Evolutionary conservation across 2,797 vertebrate genomes (phyloP).

Genomic region (Dipus sagitta): DNA sequence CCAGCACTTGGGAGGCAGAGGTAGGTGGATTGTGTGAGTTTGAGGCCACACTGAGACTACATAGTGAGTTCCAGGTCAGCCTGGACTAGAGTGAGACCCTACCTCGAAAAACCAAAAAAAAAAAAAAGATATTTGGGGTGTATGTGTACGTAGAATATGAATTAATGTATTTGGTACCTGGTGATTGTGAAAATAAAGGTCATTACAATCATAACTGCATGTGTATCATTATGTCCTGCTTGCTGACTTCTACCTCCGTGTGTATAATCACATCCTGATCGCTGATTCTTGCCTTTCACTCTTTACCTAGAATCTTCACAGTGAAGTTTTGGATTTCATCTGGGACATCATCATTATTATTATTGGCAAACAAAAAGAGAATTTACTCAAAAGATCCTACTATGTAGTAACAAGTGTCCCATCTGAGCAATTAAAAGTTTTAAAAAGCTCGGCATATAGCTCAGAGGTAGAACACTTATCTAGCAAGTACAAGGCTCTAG

Average conservation of each 20-base stretch:
- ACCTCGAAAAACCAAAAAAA: too few species aligned
- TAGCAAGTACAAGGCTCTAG: not conserved
- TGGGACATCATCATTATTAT: not conserved
- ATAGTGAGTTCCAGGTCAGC: too few species aligned
- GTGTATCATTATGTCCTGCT: not conserved
- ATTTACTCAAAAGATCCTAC: not conserved
- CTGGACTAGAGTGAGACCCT: too few species aligned
- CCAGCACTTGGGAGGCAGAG: too few species aligned
- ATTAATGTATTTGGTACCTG: not conserved
- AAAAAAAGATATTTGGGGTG: not conserved
- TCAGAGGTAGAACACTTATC: not conserved
- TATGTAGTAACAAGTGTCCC: not conserved
- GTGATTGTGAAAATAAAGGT: slow-evolving; percentile 2
- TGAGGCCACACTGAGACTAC: too few species aligned
- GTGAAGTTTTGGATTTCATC: slow-evolving; percentile 29
- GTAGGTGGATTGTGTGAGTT: too few species aligned
- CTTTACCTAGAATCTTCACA: not conserved
- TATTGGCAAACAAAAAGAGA: not conserved
- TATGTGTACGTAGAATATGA: not conserved
- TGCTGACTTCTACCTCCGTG: slow-evolving; percentile 6
- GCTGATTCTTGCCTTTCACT: slow-evolving; percentile 1
- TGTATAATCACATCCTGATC: not conserved
- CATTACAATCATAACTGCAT: not conserved
- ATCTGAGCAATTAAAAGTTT: slow-evolving; percentile 32
- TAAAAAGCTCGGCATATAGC: not conserved